Percentiles rank a stretch among this genome's conserved stretches.
Evolutionary conservation across 2,888 invertebrate species (phyloP).

Genomic region (Smittia aterrima): DNA sequence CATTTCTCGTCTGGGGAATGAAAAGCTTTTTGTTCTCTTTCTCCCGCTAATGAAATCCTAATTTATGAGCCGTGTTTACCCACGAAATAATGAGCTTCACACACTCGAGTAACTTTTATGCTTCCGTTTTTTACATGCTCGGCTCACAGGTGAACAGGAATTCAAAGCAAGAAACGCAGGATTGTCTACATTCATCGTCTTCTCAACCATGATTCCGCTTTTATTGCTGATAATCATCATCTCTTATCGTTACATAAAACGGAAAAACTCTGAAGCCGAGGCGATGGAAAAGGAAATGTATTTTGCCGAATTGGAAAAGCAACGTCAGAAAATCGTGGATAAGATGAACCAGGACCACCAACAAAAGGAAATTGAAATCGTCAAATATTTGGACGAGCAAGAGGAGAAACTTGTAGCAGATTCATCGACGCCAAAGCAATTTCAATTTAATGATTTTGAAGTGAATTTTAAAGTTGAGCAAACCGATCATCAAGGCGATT

Average conservation of each 20-base stretch:
- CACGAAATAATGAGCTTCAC: no score
- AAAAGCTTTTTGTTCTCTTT: no score
- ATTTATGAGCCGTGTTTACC: no score
- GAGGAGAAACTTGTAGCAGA: background rate
- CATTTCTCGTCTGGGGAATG: no score
- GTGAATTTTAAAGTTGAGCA: background rate
- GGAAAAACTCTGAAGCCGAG: slow-evolving; percentile 57
- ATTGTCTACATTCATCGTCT: slow-evolving; percentile 72
- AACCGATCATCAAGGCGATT: slow-evolving; percentile 14
- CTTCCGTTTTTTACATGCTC: no score
- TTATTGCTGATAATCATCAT: slow-evolving; percentile 67
- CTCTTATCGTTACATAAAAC: slow-evolving; percentile 62
- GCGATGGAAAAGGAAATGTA: background rate
- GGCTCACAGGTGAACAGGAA: slow-evolving; percentile 69
- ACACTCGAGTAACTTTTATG: no score
- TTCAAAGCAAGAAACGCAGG: slow-evolving; percentile 74
- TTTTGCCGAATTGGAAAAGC: slow-evolving; percentile 4
- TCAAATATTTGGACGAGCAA: slow-evolving; percentile 14
- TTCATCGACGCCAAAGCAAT: background rate
- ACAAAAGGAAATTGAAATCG: slow-evolving; percentile 27
- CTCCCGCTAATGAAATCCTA: no score
- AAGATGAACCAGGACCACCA: slow-evolving; percentile 6
- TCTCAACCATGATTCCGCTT: slow-evolving; percentile 73
- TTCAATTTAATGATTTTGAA: background rate
- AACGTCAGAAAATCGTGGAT: slow-evolving; percentile 18